Percentiles rank a stretch among this genome's conserved stretches.
Evolutionary conservation across 2,797 vertebrate genomes (phyloP).

Genomic region (Peromyscus aztecus): DNA sequence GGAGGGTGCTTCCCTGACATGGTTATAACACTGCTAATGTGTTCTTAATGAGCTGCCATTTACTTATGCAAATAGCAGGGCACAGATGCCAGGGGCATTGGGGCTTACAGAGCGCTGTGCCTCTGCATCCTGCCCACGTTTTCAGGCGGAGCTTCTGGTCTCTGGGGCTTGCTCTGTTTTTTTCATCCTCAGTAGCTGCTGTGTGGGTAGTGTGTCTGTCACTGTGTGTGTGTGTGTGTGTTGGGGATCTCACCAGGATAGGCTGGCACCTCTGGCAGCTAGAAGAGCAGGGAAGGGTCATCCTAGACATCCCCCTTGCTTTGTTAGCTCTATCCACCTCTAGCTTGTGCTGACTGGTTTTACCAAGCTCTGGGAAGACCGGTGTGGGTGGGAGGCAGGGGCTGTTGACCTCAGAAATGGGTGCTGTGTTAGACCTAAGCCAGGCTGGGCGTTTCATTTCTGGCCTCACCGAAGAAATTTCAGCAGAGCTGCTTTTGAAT

Average conservation of each 20-base stretch:
- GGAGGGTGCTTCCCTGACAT: slow-evolving; percentile 68
- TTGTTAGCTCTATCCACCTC: neutral
- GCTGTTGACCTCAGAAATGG: neutral
- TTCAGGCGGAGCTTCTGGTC: neutral
- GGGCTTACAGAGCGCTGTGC: neutral
- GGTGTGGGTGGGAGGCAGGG: neutral
- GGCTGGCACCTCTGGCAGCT: neutral
- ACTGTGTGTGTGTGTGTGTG: too few species aligned
- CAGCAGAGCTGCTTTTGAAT: neutral
- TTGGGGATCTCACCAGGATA: neutral
- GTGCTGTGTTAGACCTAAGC: neutral
- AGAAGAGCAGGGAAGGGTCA: neutral
- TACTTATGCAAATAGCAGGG: slow-evolving; percentile 79
- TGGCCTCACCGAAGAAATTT: neutral
- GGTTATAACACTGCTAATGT: slow-evolving; percentile 73
- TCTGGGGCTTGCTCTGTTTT: neutral
- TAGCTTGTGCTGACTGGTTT: too few species aligned
- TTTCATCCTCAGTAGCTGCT: neutral
- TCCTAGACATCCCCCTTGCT: neutral
- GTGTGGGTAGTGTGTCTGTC: neutral
- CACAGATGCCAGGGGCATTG: slow-evolving; percentile 56
- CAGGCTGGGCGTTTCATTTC: neutral
- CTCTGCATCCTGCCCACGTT: neutral
- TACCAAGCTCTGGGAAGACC: neutral
- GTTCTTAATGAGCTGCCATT: slow-evolving; percentile 80